These are phyloP conservation scores for Geococcyx californianus DNA, from an alignment of 2,113 vertebrate genomes.

Conservation along the genomic window DNA sequence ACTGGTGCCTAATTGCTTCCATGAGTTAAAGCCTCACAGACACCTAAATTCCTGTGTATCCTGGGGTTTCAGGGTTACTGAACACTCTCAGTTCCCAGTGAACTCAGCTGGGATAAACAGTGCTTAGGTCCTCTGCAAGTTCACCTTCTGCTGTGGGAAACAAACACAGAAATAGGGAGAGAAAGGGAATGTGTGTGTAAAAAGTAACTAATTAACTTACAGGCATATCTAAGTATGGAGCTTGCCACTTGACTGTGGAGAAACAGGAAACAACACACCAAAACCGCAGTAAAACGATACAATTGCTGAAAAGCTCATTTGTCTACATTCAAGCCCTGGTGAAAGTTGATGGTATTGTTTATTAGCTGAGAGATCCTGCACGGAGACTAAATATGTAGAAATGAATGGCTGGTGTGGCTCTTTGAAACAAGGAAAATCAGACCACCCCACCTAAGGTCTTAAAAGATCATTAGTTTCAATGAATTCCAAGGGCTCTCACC, in stretches of 20 bases:
- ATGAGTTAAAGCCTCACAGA: neutral
- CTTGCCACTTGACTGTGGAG: constrained; percentile 20
- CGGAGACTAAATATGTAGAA: constrained; percentile 16
- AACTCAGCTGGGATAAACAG: neutral
- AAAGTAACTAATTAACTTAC: neutral
- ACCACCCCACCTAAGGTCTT: neutral
- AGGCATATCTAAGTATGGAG: neutral
- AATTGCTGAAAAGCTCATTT: constrained; percentile 71
- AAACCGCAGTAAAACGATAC: constrained; percentile 45
- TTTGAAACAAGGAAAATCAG: neutral
- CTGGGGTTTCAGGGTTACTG: neutral
- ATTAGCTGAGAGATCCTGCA: constrained; percentile 48
- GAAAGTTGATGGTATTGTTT: constrained; percentile 57
- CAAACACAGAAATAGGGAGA: neutral
- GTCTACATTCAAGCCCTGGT: constrained; percentile 5
- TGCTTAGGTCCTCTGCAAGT: neutral
- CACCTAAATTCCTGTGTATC: neutral
- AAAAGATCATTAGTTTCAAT: neutral
- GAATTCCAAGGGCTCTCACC: constrained; percentile 2
- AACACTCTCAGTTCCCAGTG: neutral
- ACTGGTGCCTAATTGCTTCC: neutral
- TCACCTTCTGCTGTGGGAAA: neutral
- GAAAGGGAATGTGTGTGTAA: neutral
- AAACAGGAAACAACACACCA: constrained; percentile 50
- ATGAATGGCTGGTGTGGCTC: neutral